Base-by-base conservation (phyloP, 2,888 invertebrate genomes). In the Drosophila emarginata region DNA sequence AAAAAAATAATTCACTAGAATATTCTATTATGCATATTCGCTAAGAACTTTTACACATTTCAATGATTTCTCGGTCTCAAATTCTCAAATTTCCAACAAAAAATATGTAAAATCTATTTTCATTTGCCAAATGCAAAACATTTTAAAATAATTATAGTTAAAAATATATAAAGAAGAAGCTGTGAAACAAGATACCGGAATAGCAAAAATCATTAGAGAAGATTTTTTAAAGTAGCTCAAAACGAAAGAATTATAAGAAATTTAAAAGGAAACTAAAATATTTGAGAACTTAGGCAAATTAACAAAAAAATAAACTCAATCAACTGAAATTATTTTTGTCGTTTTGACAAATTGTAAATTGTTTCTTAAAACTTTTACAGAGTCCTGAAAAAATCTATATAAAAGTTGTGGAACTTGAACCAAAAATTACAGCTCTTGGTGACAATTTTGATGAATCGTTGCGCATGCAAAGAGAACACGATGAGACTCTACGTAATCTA, bases 361-460 rank as follows among this genome's bases (percentile, higher is more conserved):
- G 45, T 45, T 53, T 1, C 14, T 40, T 14, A 11, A 6, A 45
- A 45, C 45, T 7, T 45, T 93, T 94, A 15, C 93, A 97, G 97
- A 96, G 95, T 89, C 95, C 95, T 82, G 96, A 96, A 90, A 95
- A 95, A 94, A 93, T 97, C 78, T 94, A 96, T 89, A 93, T 97
- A 81, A 96, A 97, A 91, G 95, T 97, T 75, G 94, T 97, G 88
- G 97, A 97, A 92, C 94, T 97, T 89, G 94, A 95, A 77, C 97
- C 97, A 53, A 95, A 95, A 90, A 93, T 97, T 85, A 95, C 97
- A 80, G 94, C 95, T 79, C 94, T 97, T 72, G 97, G 97, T 78
- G 93, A 94, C 71, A 95, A 94, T 77, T 93, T 96, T 68, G 94
- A 95, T 79, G 96, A 97, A 92, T 96, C 97, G 23, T 92, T 94